These are phyloP conservation scores for Coregonus suidteri DNA, from an alignment of 2,797 vertebrate species.

Conservation along the genomic window DNA sequence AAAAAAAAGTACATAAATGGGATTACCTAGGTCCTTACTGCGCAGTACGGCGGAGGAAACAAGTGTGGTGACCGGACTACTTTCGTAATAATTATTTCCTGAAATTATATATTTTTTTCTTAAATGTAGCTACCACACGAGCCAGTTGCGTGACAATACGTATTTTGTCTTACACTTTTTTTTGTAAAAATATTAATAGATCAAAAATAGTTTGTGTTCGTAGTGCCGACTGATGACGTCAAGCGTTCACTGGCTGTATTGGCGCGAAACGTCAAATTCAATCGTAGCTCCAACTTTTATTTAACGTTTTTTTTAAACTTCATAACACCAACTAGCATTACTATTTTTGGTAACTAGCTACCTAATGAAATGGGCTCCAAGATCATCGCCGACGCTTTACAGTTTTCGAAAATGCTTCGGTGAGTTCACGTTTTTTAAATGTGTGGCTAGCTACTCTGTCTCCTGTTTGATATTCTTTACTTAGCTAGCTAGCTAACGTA, in stretches of 20 bases:
- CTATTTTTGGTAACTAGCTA: not conserved
- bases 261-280: not conserved
- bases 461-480: not conserved
- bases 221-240: not conserved
- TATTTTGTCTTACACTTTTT: not conserved
- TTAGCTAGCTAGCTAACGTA: not conserved
- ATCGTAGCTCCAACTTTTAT: not conserved
- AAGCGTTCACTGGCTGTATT: not conserved
- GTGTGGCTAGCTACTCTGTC: not conserved
- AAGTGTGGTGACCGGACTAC: conserved; percentile 48
- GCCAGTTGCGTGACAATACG: not conserved
- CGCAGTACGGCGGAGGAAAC: conserved; percentile 39
- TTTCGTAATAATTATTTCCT: conserved; percentile 32
- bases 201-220: not conserved
- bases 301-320: not conserved
- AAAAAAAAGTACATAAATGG: conserved; percentile 12
- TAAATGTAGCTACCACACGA: not conserved
- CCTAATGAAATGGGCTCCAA: conserved; percentile 54
- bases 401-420: conserved; percentile 61
- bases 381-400: conserved; percentile 42
- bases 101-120: not conserved
- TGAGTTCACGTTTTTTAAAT: conserved; percentile 50
- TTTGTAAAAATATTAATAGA: not conserved
- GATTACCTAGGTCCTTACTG: conserved; percentile 61
- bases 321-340: not conserved